These are phyloP conservation scores for Hydra vulgaris DNA, from an alignment of 30 jellyfish, hydroid and myxozoan genomes.

Conservation along the genomic window DNA sequence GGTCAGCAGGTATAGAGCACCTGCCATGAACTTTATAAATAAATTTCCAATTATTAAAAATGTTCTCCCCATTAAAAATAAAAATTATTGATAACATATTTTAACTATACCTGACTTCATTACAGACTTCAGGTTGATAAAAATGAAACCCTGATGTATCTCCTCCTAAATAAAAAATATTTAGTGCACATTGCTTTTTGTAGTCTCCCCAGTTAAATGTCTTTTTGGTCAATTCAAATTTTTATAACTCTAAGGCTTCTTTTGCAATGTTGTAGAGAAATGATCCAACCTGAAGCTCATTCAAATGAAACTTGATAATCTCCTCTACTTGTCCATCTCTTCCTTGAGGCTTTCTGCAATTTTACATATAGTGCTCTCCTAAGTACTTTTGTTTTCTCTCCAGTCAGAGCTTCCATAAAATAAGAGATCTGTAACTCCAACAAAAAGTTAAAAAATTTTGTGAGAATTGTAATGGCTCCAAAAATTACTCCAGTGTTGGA, in stretches of 20 bases:
- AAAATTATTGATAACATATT: background rate
- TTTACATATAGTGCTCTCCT: background rate
- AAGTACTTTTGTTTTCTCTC: background rate
- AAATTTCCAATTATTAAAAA: too few species aligned
- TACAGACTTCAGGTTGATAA: background rate
- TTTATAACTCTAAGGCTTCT: background rate
- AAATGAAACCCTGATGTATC: too few species aligned
- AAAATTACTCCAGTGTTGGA: too few species aligned
- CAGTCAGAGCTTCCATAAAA: too few species aligned
- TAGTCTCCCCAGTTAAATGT: background rate
- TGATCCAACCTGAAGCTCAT: background rate
- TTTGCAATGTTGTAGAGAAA: background rate
- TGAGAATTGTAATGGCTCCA: too few species aligned
- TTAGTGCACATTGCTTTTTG: background rate
- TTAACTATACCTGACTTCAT: background rate
- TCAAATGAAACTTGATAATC: background rate
- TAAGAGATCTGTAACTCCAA: too few species aligned
- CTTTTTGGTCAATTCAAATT: background rate
- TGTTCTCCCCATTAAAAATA: too few species aligned
- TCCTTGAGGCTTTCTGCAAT: background rate
- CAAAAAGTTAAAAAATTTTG: too few species aligned
- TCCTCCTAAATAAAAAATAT: background rate
- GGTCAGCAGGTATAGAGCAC: too few species aligned
- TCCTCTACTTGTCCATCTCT: background rate
- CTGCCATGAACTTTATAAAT: too few species aligned